Evolutionary conservation across 2,888 invertebrate genomes (phyloP).

Genomic region (Gymnoscelis rufifasciata): DNA sequence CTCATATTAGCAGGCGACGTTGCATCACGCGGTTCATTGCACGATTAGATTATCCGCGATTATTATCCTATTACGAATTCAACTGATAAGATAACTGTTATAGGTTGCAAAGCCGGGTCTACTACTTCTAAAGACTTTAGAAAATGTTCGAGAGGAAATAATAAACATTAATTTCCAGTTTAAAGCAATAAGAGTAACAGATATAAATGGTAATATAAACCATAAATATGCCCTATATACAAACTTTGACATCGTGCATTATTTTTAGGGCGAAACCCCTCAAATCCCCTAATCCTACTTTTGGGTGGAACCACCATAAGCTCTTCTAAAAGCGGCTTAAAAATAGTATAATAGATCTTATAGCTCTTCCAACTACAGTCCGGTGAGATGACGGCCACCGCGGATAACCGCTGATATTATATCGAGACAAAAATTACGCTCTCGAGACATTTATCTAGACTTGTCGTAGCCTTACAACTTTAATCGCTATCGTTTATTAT

Average conservation of each 20-base stretch:
- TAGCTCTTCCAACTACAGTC: constrained; percentile 11
- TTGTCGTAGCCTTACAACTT: constrained; percentile 4
- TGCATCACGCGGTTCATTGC: constrained; percentile 16
- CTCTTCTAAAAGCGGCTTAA: constrained; percentile 28
- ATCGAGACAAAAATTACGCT: constrained; percentile 2
- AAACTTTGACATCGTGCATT: constrained; percentile 9
- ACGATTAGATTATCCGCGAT: constrained; percentile 19
- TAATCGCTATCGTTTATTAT: constrained; percentile 2
- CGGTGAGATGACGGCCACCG: constrained; percentile 21
- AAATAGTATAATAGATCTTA: constrained; percentile 19
- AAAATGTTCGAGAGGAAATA: no score
- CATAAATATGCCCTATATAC: no score
- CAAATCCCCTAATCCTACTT: no score
- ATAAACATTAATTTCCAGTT: no score
- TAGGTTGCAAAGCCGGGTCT: no score
- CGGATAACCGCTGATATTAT: constrained; percentile 20
- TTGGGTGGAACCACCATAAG: no score
- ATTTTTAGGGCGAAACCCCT: constrained; percentile 25
- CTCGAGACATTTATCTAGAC: constrained; percentile 15
- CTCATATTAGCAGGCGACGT: constrained; percentile 15
- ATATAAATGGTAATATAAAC: no score
- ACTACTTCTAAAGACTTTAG: no score
- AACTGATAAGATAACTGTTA: not conserved
- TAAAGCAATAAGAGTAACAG: no score
- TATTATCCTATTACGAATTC: constrained; percentile 5